Conservation (phyloP, 2,888 invertebrate species). For the Tipula helvola region DNA sequence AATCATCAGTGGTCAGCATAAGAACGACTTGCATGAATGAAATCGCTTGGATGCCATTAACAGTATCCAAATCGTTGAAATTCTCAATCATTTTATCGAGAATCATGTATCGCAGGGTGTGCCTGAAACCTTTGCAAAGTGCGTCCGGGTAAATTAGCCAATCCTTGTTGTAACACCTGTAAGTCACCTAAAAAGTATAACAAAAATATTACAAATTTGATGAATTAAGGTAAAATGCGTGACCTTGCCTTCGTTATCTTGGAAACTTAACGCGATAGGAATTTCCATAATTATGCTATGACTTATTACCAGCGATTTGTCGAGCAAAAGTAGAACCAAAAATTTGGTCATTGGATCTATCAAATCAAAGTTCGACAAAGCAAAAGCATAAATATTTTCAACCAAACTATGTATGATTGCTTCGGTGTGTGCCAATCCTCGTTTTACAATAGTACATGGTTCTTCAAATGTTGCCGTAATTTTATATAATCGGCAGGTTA, state of each 20-base stretch:
- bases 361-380: constrained; percentile 40
- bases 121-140: too few relatives aligned
- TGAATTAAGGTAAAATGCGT: background rate
- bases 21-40: too few relatives aligned
- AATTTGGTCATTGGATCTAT: constrained; percentile 39
- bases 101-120: too few relatives aligned
- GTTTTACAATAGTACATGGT: constrained; percentile 70
- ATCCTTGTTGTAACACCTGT: too few relatives aligned
- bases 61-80: too few relatives aligned
- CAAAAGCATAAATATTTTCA: constrained; percentile 84
- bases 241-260: constrained; percentile 56
- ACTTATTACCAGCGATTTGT: constrained; percentile 70
- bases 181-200: too few relatives aligned
- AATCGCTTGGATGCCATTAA: too few relatives aligned
- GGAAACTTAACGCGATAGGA: constrained; percentile 87
- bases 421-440: constrained; percentile 77
- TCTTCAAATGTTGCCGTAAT: constrained; percentile 59
- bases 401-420: constrained; percentile 79
- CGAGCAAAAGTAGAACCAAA: constrained; percentile 68
- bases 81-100: too few relatives aligned
- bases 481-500: constrained; percentile 54
- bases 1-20: too few relatives aligned
- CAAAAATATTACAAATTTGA: too few relatives aligned
- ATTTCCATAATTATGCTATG: constrained; percentile 93
- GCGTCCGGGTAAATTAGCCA: too few relatives aligned